These are phyloP conservation scores for Heterotilapia buettikoferi DNA, from an alignment of 2,113 vertebrate species.

Conservation along the genomic window DNA sequence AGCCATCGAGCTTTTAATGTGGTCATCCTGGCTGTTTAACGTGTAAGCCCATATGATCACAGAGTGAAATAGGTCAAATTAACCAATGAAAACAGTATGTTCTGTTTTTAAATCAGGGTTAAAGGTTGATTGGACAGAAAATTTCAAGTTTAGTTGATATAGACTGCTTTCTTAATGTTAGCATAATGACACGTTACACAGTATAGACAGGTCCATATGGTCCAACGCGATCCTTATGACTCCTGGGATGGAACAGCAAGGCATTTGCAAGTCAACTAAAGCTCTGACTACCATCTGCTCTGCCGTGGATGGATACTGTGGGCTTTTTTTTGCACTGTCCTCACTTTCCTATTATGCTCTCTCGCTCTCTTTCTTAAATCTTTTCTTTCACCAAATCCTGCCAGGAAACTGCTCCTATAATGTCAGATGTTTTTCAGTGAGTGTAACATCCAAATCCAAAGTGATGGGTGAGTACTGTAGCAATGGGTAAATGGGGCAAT, in stretches of 20 bases:
- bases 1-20: neutral
- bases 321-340: constrained; percentile 12
- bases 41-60: neutral
- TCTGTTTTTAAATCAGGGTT: neutral
- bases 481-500: constrained; percentile 1
- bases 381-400: constrained; percentile 15
- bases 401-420: constrained; percentile 24
- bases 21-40: neutral
- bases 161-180: neutral
- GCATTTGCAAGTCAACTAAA: constrained; percentile 65
- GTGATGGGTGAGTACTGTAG: neutral
- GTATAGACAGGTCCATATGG: constrained; percentile 66
- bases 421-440: neutral
- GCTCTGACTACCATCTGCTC: constrained; percentile 70
- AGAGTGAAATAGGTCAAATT: neutral
- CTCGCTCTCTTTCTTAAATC: neutral
- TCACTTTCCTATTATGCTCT: neutral
- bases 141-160: neutral
- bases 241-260: constrained; percentile 46
- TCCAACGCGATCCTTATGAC: constrained; percentile 41
- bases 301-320: constrained; percentile 37
- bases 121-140: neutral
- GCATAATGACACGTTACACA: constrained; percentile 24
- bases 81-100: neutral
- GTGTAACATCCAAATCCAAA: constrained; percentile 7